Evolutionary conservation across 2,888 invertebrate species (phyloP).

Genomic region (Melinaea marsaeus): DNA sequence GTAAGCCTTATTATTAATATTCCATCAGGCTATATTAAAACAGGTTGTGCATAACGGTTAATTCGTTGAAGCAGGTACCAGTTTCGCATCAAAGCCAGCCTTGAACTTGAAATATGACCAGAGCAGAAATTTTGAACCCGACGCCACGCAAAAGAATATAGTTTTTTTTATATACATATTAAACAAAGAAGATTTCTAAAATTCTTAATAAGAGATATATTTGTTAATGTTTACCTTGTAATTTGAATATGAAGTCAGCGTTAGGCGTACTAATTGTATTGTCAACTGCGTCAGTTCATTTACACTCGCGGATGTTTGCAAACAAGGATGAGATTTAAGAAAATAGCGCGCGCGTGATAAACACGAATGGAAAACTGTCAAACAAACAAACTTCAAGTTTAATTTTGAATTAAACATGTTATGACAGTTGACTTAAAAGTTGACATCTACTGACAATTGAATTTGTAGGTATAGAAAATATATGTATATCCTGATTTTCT

Average conservation of each 20-base stretch:
- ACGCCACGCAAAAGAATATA: background rate
- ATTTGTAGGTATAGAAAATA: too few species aligned
- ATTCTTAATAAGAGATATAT: background rate
- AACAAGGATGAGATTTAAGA: constrained; percentile 24
- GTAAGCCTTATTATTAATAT: background rate
- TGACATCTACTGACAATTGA: background rate
- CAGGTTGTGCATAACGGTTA: constrained; percentile 33
- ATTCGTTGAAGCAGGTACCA: constrained; percentile 24
- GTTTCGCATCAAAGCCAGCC: constrained; percentile 39
- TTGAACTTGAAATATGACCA: constrained; percentile 51
- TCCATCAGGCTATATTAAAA: constrained; percentile 6
- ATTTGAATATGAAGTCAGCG: constrained; percentile 7
- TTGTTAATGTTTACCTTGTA: background rate
- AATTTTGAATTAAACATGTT: background rate
- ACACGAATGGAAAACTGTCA: background rate
- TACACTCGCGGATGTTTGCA: constrained; percentile 29
- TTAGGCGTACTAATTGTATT: constrained; percentile 1
- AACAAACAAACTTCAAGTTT: constrained; percentile 2
- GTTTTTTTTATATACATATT: background rate
- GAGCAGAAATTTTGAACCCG: constrained; percentile 24
- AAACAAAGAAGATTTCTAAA: too few species aligned
- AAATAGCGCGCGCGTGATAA: constrained; percentile 12
- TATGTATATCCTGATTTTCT: too few species aligned
- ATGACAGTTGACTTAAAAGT: constrained; percentile 3
- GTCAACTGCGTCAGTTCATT: constrained; percentile 1